Evolutionary conservation across 2,888 invertebrate species (phyloP), one percentile per base, ranked within the genome.

Genomic region (Adelphocoris suturalis): DNA sequence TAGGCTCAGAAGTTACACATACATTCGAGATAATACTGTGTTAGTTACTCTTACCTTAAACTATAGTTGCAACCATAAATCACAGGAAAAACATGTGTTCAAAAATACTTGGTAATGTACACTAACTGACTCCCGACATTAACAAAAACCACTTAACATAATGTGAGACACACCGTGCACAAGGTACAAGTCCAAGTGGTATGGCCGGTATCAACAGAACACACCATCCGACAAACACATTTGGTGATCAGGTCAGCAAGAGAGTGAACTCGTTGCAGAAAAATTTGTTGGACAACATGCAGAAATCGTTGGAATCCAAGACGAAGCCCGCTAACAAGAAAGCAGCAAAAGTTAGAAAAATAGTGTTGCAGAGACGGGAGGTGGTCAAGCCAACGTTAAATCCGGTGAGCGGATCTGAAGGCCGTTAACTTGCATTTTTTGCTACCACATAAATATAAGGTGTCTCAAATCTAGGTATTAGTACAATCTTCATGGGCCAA

Each of bases 131-230:
- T 52, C 52, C 16, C 68, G 23, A 37, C 68, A 68, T 12, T 68
- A 4, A 12, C 68, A 68, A 68, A 23, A 68, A 68, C 23, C 68
- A 68, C 68, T 37, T 2, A 27, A 68, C 68, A 68, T n/a, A 68
- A 68, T 68, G 68, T 68, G 68, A 68, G 68, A 19, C 12, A 0
- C 23, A 23, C 19, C 68, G 12, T 23, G 23, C 68, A 68, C 68
- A 68, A 68, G 68, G 23, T 68, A 68, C 68, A 68, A 68, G 68
- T 23, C 23, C 68, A 68, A 68, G 68, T 68, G 68, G 68, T 23
- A 68, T 68, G 68, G 68, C 68, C 68, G 19, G 68, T 68, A 23
- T 12, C 68, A 68, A 12, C n/a, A 37, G 37, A 37, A 61, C 16
- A 68, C 68, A 68, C 23, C 0, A 23, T 13, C 68, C 27, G 23